Base-by-base conservation (phyloP, 1,140 invertebrate genomes). In the Lysiphlebus fabarum region DNA sequence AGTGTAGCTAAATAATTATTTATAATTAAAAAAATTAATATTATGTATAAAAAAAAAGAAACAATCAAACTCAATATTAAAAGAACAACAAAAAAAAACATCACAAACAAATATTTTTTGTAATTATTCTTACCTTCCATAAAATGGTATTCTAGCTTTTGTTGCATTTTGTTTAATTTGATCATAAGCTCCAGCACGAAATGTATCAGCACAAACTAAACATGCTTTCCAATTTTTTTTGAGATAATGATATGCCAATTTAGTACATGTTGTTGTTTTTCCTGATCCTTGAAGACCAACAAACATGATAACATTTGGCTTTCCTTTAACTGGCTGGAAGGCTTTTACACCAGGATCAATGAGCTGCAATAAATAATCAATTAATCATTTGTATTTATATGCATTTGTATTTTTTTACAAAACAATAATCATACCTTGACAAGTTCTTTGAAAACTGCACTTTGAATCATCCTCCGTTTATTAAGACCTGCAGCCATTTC, bases 131-230 rank as follows among this genome's bases (percentile, higher is more conserved):
- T 76, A 95, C 93, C 93, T 97, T 84, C 98, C 98, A 83, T 99
- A 99, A 82, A 99, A 99, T n/a, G 98, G 97, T 82, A 99, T 99
- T 73, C 96, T 88, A 11, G 98, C 98, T 81, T 99, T 99, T 17
- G 96, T 99, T 62, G 96, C 97, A 84, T 99, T 99, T 74, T 99
- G 98, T 84, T 99, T 99, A 42, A 99, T 87, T 81, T 99, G 98
- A 86, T 99, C 98, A 75, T 99, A 99, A 62, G 98, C 98, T 81
- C 98, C 98, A 74, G 98, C 98, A 82, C 98, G 88, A 81, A 99
- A 99, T 56, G 98, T 99, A 82, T 99, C 98, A 38, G 98, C 98
- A 84, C 98, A 99, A 44, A 99, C 95, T 36, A 99, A 82, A 75
- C 94, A 98, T 37, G 96, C 96, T 78, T 99, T 99, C 98, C 97